Conservation (phyloP, 2,797 vertebrate species). For the Manis javanica region DNA sequence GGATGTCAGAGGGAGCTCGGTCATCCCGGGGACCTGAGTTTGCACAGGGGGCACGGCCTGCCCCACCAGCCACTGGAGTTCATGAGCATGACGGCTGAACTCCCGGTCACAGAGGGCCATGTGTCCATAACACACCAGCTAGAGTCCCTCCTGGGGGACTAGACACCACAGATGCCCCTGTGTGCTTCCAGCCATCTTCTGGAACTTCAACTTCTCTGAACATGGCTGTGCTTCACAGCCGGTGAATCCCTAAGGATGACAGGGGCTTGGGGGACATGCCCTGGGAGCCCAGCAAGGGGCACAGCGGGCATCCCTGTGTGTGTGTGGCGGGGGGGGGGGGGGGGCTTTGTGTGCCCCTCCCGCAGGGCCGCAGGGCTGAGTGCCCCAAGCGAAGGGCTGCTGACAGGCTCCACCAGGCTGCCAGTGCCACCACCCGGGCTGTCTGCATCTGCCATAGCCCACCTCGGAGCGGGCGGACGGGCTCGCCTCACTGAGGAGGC, state of each 20-base stretch:
- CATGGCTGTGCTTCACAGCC: not conserved
- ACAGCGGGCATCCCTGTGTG: not conserved
- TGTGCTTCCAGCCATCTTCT: not conserved
- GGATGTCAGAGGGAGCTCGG: not conserved
- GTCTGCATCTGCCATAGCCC: not conserved
- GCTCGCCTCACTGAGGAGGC: conserved; percentile 20
- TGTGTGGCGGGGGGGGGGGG: not conserved
- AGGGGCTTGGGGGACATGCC: not conserved
- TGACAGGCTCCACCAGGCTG: not conserved
- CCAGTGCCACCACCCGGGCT: not conserved
- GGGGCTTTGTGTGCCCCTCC: not conserved
- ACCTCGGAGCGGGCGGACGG: not conserved
- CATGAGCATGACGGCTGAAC: not conserved
- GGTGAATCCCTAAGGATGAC: not conserved
- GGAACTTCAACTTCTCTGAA: not conserved
- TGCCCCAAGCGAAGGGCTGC: not conserved
- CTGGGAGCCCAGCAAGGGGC: not conserved
- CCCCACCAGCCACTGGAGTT: accelerated
- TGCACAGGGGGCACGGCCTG: too few relatives aligned
- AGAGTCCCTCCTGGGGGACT: not conserved
- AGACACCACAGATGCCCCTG: not conserved
- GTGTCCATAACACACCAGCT: not conserved
- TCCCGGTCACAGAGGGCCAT: not conserved
- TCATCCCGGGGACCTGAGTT: not conserved
- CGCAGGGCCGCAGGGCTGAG: not conserved